Percentiles rank a stretch among this genome's conserved stretches.
Evolutionary conservation across 1,140 invertebrate genomes (phyloP).

Genomic region (Ditylenchus dipsaci): DNA sequence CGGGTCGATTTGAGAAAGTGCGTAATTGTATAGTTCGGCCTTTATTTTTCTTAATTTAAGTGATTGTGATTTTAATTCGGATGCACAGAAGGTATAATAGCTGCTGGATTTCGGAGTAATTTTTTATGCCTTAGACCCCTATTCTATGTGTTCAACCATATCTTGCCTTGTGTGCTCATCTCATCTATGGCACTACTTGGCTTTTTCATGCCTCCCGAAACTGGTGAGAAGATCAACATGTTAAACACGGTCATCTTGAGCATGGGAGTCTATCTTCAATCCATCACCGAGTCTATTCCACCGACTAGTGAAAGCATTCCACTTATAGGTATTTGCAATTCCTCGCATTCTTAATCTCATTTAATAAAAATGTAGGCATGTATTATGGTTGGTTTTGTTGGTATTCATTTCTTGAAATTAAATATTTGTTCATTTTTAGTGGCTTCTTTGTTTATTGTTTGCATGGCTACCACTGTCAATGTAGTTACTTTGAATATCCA

Average conservation of each 20-base stretch:
- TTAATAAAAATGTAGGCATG: background rate
- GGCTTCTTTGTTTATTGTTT: constrained; percentile 76
- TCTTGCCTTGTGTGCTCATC: constrained; percentile 77
- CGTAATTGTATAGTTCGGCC: too few relatives aligned
- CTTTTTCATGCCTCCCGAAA: constrained; percentile 85
- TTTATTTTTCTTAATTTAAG: too few relatives aligned
- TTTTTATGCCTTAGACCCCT: constrained; percentile 20
- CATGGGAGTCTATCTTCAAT: constrained; percentile 86
- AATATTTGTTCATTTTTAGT: background rate
- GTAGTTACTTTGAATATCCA: constrained; percentile 73
- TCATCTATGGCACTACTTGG: constrained; percentile 78
- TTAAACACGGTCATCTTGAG: constrained; percentile 69
- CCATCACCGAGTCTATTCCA: constrained; percentile 79
- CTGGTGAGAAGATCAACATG: constrained; percentile 72
- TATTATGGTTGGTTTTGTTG: background rate
- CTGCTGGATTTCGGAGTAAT: background rate
- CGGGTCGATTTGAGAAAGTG: too few relatives aligned
- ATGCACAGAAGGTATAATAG: constrained; percentile 38
- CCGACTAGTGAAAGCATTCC: constrained; percentile 81
- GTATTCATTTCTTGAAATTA: too few relatives aligned
- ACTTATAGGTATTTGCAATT: constrained; percentile 69
- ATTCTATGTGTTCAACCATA: constrained; percentile 57
- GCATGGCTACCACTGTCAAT: constrained; percentile 68
- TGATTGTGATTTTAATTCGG: constrained; percentile 44
- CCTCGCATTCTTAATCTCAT: background rate